phyloP scores from a whole-genome alignment of 2,888 invertebrate species.

The Pelosia muscerda region DNA sequence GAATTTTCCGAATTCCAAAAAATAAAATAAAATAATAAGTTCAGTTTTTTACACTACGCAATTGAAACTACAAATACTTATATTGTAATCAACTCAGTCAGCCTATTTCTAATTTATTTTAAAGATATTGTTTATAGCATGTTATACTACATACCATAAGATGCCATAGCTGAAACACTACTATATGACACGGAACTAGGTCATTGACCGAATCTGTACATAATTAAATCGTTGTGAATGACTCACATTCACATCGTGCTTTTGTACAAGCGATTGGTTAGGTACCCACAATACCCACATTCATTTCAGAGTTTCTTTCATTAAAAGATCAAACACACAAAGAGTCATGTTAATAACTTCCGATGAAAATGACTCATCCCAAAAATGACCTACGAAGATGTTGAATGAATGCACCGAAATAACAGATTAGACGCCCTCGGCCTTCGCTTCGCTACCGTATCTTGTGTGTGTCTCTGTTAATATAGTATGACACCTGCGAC shows the following conservation, averaged over 20 bases:
- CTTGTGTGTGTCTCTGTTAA: slow-evolving; percentile 54
- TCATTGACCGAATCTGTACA: slow-evolving; percentile 81
- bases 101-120: background rate
- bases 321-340: slow-evolving; percentile 35
- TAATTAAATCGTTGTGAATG: slow-evolving; percentile 64
- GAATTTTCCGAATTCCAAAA: too few species aligned
- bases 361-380: slow-evolving; percentile 62
- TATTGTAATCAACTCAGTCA: background rate
- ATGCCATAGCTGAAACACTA: too few species aligned
- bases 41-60: too few species aligned
- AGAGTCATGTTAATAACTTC: slow-evolving; percentile 44
- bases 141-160: too few species aligned
- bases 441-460: slow-evolving; percentile 70
- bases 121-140: background rate
- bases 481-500: slow-evolving; percentile 39
- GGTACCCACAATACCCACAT: slow-evolving; percentile 50
- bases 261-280: slow-evolving; percentile 62
- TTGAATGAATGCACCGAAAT: slow-evolving; percentile 80
- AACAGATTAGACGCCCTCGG: slow-evolving; percentile 72
- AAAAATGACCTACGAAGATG: slow-evolving; percentile 65
- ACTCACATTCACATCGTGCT: slow-evolving; percentile 60
- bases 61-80: too few species aligned
- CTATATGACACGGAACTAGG: slow-evolving; percentile 73
- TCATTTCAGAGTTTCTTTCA: slow-evolving; percentile 49
- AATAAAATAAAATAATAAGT: too few species aligned